phyloP scores from a whole-genome alignment of 2,113 vertebrate species.

The Psittacus erithacus region DNA sequence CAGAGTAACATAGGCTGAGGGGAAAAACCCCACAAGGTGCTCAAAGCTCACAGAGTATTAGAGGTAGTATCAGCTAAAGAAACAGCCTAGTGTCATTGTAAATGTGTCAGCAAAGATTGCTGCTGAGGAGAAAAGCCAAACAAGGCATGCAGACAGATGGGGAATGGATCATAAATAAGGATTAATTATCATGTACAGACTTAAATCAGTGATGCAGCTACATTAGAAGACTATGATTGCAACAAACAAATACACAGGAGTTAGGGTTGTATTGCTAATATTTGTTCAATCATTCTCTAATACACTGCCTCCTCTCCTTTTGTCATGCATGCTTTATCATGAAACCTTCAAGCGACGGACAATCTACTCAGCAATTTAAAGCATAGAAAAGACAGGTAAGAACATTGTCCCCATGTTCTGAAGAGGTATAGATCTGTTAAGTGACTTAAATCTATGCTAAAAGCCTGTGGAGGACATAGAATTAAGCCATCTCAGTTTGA shows the following conservation, averaged over 20 bases:
- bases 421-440: not conserved
- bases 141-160: not conserved
- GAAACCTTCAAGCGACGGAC: not conserved
- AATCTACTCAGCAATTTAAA: not conserved
- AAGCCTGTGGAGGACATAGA: not conserved
- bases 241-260: not conserved
- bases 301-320: not conserved
- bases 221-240: not conserved
- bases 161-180: not conserved
- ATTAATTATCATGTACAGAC: not conserved
- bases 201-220: not conserved
- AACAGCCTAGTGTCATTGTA: not conserved
- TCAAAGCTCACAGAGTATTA: not conserved
- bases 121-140: not conserved
- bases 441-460: not conserved
- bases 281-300: not conserved
- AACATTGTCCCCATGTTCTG: not conserved
- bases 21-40: not conserved
- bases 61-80: not conserved
- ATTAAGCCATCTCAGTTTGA: not conserved
- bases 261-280: not conserved
- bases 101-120: not conserved
- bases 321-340: not conserved
- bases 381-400: not conserved
- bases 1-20: not conserved